Base-by-base conservation (phyloP, 2,113 vertebrate genomes). In the Acrocephalus arundinaceus region DNA sequence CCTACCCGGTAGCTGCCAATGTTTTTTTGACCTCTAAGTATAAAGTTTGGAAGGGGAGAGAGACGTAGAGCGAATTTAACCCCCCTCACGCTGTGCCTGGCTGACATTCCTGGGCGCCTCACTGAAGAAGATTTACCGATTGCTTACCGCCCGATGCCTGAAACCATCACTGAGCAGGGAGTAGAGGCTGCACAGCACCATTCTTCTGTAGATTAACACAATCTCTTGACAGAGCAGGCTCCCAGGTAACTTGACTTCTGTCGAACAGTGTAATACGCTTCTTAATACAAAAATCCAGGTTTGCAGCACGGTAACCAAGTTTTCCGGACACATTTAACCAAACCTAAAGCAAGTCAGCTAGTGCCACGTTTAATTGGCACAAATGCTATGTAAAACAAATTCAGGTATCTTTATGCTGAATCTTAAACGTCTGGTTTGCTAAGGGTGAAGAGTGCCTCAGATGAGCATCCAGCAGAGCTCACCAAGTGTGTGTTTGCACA, bases 231-330 rank as follows among this genome's bases (percentile, higher is more conserved):
- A 65, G 49, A 81, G 45, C 48, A 31, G n/a, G 3, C 16, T 49
- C 33, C 33, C 39, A 15, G 27, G 21, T 18, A 3, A 3, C 33
- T 51, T 27, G 59, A 18, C 5, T n/a, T 39, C 4, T 45, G 9
- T 39, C 30, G 31, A 59, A 2, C 51, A 52, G 17, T 6, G 0
- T 74, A 28, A 33, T 3, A 13, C 0, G 0, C 19, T 3, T 73
- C 35, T 49, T 70, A 24, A 37, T 30, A 39, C 15, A 30, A 7
- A 45, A 75, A 37, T 39, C 16, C 23, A 28, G 8, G 28, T 59
- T 41, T 61, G 48, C 45, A 31, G 35, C 10, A 2, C 13, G 6
- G 35, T 45, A 43, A 24, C 21, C 16, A 16, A 15, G 37, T 66
- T 10, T 43, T 28, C 41, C 43, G 8, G 72, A 20, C 7, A 5